These are phyloP conservation scores for Galerucella calmariensis DNA, from an alignment of 2,888 invertebrate species.

Conservation along the genomic window DNA sequence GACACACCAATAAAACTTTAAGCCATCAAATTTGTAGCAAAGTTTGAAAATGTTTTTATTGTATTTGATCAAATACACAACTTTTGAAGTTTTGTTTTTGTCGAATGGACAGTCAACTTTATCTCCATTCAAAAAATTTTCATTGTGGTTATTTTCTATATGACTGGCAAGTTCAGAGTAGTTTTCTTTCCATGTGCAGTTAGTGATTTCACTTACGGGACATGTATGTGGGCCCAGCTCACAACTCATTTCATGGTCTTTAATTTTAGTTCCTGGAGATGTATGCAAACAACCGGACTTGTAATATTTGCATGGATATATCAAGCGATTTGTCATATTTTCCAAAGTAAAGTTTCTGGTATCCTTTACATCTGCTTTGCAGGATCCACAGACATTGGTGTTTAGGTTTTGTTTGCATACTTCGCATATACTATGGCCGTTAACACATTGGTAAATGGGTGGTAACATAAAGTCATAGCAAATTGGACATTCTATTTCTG, in stretches of 20 bases:
- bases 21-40: conserved; percentile 47
- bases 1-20: conserved; percentile 53
- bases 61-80: conserved; percentile 49
- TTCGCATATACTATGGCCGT: conserved; percentile 59
- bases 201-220: conserved; percentile 43
- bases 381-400: conserved; percentile 52
- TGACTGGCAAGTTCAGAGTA: conserved; percentile 35
- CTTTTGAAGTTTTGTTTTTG: conserved; percentile 31
- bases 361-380: conserved; percentile 49
- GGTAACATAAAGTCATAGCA: conserved; percentile 59
- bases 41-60: conserved; percentile 53
- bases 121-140: conserved; percentile 51
- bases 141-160: conserved; percentile 49
- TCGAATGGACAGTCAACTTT: conserved; percentile 46
- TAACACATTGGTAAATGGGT: conserved; percentile 58
- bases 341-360: conserved; percentile 58
- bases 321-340: conserved; percentile 50
- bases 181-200: conserved; percentile 35
- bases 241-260: conserved; percentile 48
- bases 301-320: conserved; percentile 57
- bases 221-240: conserved; percentile 47
- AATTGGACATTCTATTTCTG: conserved; percentile 58
- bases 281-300: conserved; percentile 51
- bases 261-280: conserved; percentile 45
- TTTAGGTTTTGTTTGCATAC: conserved; percentile 41